Conservation (phyloP, 2,797 vertebrate genomes). For the Centroberyx gerrardi region DNA sequence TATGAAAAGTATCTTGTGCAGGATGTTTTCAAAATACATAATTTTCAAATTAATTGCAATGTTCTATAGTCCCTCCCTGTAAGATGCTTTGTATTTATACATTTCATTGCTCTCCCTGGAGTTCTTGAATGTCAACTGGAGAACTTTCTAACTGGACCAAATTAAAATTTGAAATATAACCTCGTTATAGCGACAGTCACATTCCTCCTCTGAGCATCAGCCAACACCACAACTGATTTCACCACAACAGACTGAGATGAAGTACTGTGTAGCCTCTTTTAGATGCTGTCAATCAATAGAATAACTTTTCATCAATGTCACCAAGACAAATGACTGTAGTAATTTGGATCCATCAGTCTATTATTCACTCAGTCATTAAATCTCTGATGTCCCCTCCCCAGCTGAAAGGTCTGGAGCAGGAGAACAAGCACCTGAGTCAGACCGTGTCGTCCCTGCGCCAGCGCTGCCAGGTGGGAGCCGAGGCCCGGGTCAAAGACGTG, state of each 20-base stretch:
- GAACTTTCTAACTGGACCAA: not conserved
- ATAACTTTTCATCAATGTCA: too few relatives aligned
- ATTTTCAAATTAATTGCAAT: not conserved
- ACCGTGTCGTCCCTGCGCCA: constrained; percentile 93
- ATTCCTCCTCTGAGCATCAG: not conserved
- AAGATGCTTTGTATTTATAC: not conserved
- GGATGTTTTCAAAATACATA: not conserved
- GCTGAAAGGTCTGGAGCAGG: constrained; percentile 96
- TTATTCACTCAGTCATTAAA: not conserved
- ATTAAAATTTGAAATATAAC: constrained; percentile 7
- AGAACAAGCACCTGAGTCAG: constrained; percentile 95
- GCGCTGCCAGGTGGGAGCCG: constrained; percentile 94
- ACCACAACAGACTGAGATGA: not conserved
- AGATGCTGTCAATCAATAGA: too few relatives aligned
- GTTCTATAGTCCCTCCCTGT: not conserved
- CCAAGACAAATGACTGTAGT: not conserved
- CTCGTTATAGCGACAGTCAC: not conserved
- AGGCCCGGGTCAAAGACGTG: constrained; percentile 96
- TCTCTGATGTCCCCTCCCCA: constrained; percentile 61
- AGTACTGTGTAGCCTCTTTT: too few relatives aligned
- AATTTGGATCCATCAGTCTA: not conserved
- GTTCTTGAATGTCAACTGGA: too few relatives aligned
- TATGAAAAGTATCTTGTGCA: constrained; percentile 25
- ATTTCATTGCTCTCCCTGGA: not conserved
- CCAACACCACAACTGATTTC: not conserved